Conservation (phyloP, 53 echinoderm and acorn worm species). For the Temnopleurus reevesii region DNA sequence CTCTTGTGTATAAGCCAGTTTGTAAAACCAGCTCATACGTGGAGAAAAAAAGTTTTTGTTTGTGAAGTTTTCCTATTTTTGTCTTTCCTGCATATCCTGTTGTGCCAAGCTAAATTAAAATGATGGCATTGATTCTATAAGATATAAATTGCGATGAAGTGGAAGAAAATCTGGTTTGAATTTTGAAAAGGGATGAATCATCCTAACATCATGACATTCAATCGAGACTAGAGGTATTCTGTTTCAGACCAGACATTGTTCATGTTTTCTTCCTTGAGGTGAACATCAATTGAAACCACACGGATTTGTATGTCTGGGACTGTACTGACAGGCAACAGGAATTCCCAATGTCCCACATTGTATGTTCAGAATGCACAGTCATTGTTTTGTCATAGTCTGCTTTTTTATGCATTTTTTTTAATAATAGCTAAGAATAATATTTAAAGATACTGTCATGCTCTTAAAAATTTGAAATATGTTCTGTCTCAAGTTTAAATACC, state of each 20-base stretch:
- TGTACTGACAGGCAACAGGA: neutral
- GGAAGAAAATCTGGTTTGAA: neutral
- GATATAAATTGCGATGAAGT: neutral
- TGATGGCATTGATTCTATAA: too few relatives aligned
- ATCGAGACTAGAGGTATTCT: neutral
- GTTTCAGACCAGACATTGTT: conserved; percentile 1
- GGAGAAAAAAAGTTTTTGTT: neutral
- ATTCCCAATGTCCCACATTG: neutral
- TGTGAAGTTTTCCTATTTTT: too few relatives aligned
- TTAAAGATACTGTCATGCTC: too few relatives aligned
- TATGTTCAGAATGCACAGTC: too few relatives aligned
- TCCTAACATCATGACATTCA: neutral
- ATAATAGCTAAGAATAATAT: too few relatives aligned
- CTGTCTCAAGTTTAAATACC: too few relatives aligned
- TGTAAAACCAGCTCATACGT: neutral
- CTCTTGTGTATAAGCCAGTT: too few relatives aligned
- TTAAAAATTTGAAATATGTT: too few relatives aligned
- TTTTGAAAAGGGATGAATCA: neutral
- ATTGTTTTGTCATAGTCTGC: too few relatives aligned
- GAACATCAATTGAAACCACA: conserved; percentile 1
- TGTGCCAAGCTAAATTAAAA: too few relatives aligned
- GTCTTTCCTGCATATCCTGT: too few relatives aligned
- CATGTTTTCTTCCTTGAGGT: conserved; percentile 24
- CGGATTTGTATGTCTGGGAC: neutral
- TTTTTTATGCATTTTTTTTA: too few relatives aligned